Percentiles rank a stretch among this genome's conserved stretches.
phyloP scores from a whole-genome alignment of 2,888 invertebrate species.

The Hirtodrosophila trivittata region DNA sequence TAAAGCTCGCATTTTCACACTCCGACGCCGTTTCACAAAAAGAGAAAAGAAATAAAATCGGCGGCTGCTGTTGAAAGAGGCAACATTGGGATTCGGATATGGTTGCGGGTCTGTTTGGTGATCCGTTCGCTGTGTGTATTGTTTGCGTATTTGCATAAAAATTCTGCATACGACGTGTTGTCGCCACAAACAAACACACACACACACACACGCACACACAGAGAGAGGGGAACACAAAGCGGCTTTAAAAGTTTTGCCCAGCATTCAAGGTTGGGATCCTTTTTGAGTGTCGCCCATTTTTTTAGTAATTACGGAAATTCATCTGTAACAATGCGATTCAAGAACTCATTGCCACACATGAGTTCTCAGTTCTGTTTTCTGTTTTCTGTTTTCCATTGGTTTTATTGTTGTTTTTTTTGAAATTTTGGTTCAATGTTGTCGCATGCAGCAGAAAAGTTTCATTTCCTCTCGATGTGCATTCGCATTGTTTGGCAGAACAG shows the following conservation, averaged over 20 bases:
- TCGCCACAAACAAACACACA: background rate
- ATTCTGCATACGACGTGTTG: slow-evolving; percentile 64
- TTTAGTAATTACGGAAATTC: slow-evolving; percentile 66
- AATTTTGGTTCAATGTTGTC: slow-evolving; percentile 20
- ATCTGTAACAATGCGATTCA: slow-evolving; percentile 52
- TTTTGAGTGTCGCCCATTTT: slow-evolving; percentile 19
- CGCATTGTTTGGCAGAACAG: slow-evolving; percentile 70
- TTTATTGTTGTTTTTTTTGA: slow-evolving; percentile 1
- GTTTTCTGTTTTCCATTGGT: background rate
- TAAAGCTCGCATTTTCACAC: slow-evolving; percentile 72
- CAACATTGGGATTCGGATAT: slow-evolving; percentile 49
- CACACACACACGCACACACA: background rate
- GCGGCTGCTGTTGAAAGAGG: slow-evolving; percentile 29
- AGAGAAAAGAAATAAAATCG: slow-evolving; percentile 34
- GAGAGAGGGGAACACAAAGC: background rate
- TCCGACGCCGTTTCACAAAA: slow-evolving; percentile 38
- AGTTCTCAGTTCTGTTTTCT: slow-evolving; percentile 13
- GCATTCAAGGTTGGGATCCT: slow-evolving; percentile 43
- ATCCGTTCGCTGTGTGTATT: slow-evolving; percentile 58
- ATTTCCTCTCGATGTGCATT: slow-evolving; percentile 61
- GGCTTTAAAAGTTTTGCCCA: slow-evolving; percentile 33
- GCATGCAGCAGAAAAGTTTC: slow-evolving; percentile 48
- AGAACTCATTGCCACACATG: slow-evolving; percentile 59
- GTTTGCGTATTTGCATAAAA: slow-evolving; percentile 74
- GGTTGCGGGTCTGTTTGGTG: slow-evolving; percentile 50